Evolutionary conservation across 2,888 invertebrate genomes (phyloP).

Genomic region (Onchidella celtica): DNA sequence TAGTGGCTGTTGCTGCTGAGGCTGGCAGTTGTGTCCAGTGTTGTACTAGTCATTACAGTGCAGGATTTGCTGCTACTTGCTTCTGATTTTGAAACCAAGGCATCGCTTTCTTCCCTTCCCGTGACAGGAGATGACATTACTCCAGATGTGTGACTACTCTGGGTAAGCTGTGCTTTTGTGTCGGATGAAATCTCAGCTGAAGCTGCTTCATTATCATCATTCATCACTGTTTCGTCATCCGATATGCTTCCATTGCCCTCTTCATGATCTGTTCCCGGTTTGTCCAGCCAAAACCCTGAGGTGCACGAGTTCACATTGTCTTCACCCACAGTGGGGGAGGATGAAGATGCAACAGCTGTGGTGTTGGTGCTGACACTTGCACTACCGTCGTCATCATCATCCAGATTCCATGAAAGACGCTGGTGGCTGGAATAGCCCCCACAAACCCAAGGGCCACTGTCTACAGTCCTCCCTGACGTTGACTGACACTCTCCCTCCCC

Average conservation of each 20-base stretch:
- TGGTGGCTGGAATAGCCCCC: constrained; percentile 1
- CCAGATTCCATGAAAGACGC: constrained; percentile 27
- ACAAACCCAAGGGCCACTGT: not conserved
- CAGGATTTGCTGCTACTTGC: not conserved
- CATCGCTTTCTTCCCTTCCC: not conserved
- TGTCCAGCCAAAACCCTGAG: constrained; percentile 7
- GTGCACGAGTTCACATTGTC: constrained; percentile 2
- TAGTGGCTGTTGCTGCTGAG: not conserved
- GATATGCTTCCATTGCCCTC: not conserved
- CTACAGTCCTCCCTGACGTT: constrained; percentile 1
- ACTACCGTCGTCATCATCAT: not conserved
- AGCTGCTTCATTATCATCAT: not conserved
- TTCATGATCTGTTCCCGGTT: not conserved
- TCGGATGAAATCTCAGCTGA: not conserved
- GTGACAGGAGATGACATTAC: not conserved
- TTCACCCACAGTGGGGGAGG: not conserved
- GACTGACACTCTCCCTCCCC: constrained; percentile 36
- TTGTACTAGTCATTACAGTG: not conserved
- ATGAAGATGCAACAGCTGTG: not conserved
- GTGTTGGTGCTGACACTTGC: not conserved
- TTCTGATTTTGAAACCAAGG: not conserved
- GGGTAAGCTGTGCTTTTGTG: not conserved
- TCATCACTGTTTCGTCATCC: constrained; percentile 16
- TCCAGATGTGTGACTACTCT: not conserved
- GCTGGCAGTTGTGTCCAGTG: constrained; percentile 14